Conservation (phyloP, 2,888 invertebrate genomes). For the Mesorhabditis sp. region DNA sequence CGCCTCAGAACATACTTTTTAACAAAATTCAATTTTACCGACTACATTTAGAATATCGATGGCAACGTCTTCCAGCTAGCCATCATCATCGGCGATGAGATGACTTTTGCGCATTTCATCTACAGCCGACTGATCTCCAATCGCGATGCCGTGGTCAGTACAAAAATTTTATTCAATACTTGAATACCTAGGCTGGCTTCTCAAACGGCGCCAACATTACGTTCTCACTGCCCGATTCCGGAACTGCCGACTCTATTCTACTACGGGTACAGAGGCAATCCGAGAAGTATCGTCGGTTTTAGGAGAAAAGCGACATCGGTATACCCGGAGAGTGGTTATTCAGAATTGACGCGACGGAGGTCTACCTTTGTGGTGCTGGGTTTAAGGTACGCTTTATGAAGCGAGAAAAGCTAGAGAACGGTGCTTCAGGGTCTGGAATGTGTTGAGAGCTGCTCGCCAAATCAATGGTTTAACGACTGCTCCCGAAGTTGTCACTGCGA, state of each 20-base stretch:
- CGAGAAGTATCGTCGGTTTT: neutral
- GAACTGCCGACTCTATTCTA: constrained; percentile 39
- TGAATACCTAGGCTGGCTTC: constrained; percentile 31
- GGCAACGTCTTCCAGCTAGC: constrained; percentile 56
- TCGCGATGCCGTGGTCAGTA: constrained; percentile 45
- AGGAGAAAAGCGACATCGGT: constrained; percentile 56
- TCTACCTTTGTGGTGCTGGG: constrained; percentile 57
- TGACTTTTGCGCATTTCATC: constrained; percentile 56
- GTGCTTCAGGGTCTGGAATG: constrained; percentile 52
- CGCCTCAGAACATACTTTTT: neutral
- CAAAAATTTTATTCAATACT: no score
- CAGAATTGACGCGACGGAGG: constrained; percentile 45
- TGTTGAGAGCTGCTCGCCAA: constrained; percentile 46
- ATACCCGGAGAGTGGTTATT: constrained; percentile 58
- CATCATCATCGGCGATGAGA: constrained; percentile 51
- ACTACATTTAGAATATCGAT: constrained; percentile 20
- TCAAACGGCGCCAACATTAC: constrained; percentile 20
- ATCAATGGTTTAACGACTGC: constrained; percentile 44
- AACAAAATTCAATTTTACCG: neutral
- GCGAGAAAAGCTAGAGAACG: neutral
- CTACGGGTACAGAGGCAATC: constrained; percentile 24
- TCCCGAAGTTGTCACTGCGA: constrained; percentile 50
- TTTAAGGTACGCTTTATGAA: constrained; percentile 34
- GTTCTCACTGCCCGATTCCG: constrained; percentile 54
- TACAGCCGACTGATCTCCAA: constrained; percentile 50